Evolutionary conservation across 37 sponge, comb jelly and placozoan genomes (phyloP), one percentile per base, ranked within the genome.

Genomic region (Ianthella basta): DNA sequence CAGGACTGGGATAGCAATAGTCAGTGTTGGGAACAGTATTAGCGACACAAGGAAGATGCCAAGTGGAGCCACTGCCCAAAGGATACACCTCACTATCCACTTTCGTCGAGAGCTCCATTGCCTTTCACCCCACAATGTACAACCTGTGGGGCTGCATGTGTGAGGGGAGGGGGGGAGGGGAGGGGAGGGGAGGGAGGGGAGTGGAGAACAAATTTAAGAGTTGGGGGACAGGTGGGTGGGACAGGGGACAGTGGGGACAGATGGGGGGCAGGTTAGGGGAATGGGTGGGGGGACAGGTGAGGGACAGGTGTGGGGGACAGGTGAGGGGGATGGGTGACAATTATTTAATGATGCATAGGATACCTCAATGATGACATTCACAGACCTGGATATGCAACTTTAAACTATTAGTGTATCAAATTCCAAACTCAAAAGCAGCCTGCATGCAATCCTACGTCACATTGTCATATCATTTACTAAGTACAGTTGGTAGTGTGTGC

Each of bases 71-170:
- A 61, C n/a, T 56, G 63, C 13, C 86, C 86, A 82, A 0, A 90
- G 33, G 35, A 75, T 66, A 16, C 69, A 15, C 16, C 86, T 41
- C 10, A 86, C 74, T n/a, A 74, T 82, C 74, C 61, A 90, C 24
- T 54, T 72, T 34, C 59, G 60, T 30, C 59, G 74, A 5, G 29
- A 0, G 40, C 67, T 35, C 90, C 90, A 90, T 44, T 33, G 24
- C 44, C 66, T 61, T 0, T 29, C 21, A 10, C 90, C 90, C 78
- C 63, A 90, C 82, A 90, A n/a, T 1, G 90, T 73, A 55, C 90
- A 90, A 0, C 90, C 90, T 25, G 83, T 86, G 2, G 90, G 86
- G 61, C 90, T 90, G 57, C 8, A 59, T 70, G 13, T 70, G 74
- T 0, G 18, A 10, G 54, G 16, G 23, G 8, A 44, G 50, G 50